Evolutionary conservation across 2,888 invertebrate species (phyloP).

Genomic region (Tolmerus cingulatus): DNA sequence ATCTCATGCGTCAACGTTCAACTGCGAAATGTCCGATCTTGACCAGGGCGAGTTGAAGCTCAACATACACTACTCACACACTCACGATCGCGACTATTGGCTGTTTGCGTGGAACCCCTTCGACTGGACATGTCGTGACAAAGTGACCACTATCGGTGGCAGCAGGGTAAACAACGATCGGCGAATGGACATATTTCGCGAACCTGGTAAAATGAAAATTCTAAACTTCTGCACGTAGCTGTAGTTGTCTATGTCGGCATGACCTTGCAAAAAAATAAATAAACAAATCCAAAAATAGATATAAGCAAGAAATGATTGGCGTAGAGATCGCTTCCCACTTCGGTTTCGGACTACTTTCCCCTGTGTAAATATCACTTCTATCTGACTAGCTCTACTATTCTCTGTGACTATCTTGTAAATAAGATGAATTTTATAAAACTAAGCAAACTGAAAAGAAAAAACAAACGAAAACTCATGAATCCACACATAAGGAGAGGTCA

Average conservation of each 20-base stretch:
- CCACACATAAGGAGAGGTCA: slow-evolving; percentile 62
- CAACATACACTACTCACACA: slow-evolving; percentile 75
- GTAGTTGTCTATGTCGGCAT: slow-evolving; percentile 16
- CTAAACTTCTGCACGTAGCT: slow-evolving; percentile 62
- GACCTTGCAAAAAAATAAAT: not conserved
- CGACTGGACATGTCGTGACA: slow-evolving; percentile 73
- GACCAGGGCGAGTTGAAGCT: slow-evolving; percentile 77
- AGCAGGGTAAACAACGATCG: slow-evolving; percentile 62
- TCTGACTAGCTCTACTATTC: not conserved
- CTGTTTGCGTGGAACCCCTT: slow-evolving; percentile 82
- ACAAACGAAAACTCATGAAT: slow-evolving; percentile 50
- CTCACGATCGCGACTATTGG: slow-evolving; percentile 71
- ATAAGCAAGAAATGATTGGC: slow-evolving; percentile 35
- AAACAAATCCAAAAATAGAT: not conserved
- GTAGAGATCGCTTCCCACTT: slow-evolving; percentile 22
- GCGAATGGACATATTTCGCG: slow-evolving; percentile 64
- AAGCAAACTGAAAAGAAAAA: slow-evolving; percentile 22
- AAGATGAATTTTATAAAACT: not conserved
- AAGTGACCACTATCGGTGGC: slow-evolving; percentile 63
- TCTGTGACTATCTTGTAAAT: slow-evolving; percentile 38
- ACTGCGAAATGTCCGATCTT: slow-evolving; percentile 81
- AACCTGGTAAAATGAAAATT: slow-evolving; percentile 63
- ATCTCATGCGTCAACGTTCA: slow-evolving; percentile 63
- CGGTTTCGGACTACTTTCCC: slow-evolving; percentile 35
- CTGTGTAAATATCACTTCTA: slow-evolving; percentile 36